These are phyloP conservation scores for Micromussa lordhowensis DNA, from an alignment of 92 coral and sea anemone species.

Conservation along the genomic window DNA sequence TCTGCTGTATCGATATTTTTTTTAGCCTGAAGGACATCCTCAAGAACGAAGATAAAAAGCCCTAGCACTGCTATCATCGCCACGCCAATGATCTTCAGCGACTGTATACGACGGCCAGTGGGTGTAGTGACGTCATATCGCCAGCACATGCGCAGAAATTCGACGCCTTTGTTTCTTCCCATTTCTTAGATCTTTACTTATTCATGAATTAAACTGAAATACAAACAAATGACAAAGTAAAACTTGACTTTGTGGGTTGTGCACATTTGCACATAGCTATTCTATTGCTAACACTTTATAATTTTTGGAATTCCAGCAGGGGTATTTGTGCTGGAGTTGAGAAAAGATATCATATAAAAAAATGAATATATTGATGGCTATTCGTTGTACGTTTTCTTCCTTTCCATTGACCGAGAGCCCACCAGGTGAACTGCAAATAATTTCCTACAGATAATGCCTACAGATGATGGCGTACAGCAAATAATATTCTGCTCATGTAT, in stretches of 20 bases:
- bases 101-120: slow-evolving; percentile 49
- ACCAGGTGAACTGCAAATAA: not conserved
- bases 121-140: slow-evolving; percentile 66
- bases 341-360: too few species aligned
- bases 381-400: not conserved
- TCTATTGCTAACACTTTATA: not conserved
- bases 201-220: not conserved
- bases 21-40: slow-evolving; percentile 57
- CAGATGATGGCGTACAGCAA: too few species aligned
- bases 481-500: too few species aligned
- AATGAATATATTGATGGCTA: too few species aligned
- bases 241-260: not conserved
- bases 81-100: slow-evolving; percentile 71
- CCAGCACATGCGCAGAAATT: slow-evolving; percentile 35
- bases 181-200: not conserved
- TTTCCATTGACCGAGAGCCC: not conserved
- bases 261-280: not conserved
- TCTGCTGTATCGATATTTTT: slow-evolving; percentile 32
- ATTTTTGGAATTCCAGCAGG: not conserved
- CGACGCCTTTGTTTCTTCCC: slow-evolving; percentile 1
- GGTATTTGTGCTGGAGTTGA: too few species aligned
- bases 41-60: slow-evolving; percentile 54
- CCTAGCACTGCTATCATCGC: slow-evolving; percentile 60
- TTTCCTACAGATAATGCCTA: too few species aligned
- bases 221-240: not conserved